Evolutionary conservation across 1,140 invertebrate species (phyloP), one percentile per base, ranked within the genome.

Genomic region (Drosophila lacertosa): DNA sequence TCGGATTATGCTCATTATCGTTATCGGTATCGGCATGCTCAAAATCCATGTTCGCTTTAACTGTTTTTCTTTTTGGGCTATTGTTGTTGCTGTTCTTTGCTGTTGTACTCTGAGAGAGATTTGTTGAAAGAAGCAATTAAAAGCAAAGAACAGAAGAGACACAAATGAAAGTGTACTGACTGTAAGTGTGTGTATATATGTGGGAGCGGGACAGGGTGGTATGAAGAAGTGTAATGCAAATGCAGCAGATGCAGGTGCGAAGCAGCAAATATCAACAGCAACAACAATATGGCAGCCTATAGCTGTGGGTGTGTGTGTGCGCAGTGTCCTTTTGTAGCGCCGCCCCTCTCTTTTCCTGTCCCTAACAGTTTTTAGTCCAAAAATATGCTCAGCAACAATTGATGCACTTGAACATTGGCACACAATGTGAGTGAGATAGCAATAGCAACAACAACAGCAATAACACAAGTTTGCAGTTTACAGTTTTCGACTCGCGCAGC

Each of bases 401-500:
- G 59, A 44, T 47, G 47, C 57, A 72, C 37, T 72, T 62, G 32
- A 62, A 44, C 40, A 59, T 62, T 32, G 24, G 39, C 35, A 55
- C 64, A 29, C 62, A 44, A 45, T 33, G 10, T 47, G 24, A 29
- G 48, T 26, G 37, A 39, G 26, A 16, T 32, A 71, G 53, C 68
- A 58, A 58, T 20, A 57, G 45, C 44, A 68, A 58, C 20, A 69
- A 60, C 51, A 35, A 33, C 26, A 71, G 32, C 54, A 58, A 62
- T 58, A 77, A 29, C 74, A 74, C 33, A 33, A 48, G 37, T 26
- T 26, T 24, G 47, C 48, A 63, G 47, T 82, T 77, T 76, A 80
- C 76, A 81, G 77, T 73, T 83, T 74, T 64, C 58, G 71, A 83
- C n/a, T n/a, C 75, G 78, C 78, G 78, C 78, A 81, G 69, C 78